Evolutionary conservation across 2,797 vertebrate species (phyloP).

Genomic region (Streptopelia turtur): DNA sequence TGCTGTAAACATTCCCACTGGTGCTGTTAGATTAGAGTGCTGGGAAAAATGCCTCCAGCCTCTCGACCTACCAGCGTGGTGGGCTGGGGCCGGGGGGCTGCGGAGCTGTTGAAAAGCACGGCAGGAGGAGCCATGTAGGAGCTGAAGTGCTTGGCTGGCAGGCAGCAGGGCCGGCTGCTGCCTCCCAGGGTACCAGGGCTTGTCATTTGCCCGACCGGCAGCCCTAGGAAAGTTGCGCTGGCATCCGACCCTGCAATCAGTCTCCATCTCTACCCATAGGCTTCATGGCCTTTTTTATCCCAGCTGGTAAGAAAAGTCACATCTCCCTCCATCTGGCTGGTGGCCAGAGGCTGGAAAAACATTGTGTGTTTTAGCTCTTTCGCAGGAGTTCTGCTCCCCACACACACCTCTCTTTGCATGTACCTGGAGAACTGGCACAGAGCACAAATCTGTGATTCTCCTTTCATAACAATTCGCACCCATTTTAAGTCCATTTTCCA

Average conservation of each 20-base stretch:
- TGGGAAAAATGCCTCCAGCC: constrained; percentile 75
- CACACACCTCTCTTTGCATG: accelerated
- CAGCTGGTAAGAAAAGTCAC: neutral
- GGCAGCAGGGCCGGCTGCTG: neutral
- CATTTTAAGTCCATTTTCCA: neutral
- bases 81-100: constrained; percentile 21
- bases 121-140: constrained; percentile 16
- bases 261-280: neutral
- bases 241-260: neutral
- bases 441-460: neutral
- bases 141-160: constrained; percentile 9
- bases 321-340: neutral
- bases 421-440: neutral
- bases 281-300: neutral
- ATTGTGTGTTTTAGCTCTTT: neutral
- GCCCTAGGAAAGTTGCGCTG: neutral
- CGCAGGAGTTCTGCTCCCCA: neutral
- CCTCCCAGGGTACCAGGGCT: neutral
- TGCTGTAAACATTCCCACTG: constrained; percentile 85
- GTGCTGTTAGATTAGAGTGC: constrained; percentile 78
- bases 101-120: constrained; percentile 60
- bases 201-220: neutral
- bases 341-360: neutral
- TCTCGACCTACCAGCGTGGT: constrained; percentile 53
- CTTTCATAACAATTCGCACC: neutral